A percentile compares a stretch with the other conserved stretches of the same genome.
Evolutionary conservation across 2,113 vertebrate genomes (phyloP).

Genomic region (Notarius lentiginosus): DNA sequence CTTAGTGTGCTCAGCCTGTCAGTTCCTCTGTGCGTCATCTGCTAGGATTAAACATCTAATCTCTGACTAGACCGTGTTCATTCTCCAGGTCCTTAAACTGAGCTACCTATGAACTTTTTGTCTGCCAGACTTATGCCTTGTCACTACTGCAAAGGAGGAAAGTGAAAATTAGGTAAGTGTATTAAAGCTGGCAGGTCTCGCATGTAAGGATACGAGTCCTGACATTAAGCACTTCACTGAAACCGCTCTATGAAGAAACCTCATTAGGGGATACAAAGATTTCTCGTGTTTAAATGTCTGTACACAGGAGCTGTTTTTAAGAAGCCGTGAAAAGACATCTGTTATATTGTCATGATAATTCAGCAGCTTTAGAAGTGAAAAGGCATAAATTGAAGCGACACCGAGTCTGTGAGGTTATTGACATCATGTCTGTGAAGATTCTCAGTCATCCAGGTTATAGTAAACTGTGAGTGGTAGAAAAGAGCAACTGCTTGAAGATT

Average conservation of each 20-base stretch:
- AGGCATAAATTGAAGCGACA: neutral
- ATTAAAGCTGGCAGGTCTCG: neutral
- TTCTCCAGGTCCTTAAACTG: neutral
- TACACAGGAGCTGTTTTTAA: neutral
- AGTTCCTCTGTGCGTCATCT: neutral
- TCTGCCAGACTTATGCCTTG: no score
- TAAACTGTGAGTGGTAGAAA: no score
- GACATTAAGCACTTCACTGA: neutral
- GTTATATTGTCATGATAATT: constrained; percentile 29
- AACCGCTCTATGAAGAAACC: neutral
- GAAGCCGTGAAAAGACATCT: neutral
- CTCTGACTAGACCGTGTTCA: constrained; percentile 14
- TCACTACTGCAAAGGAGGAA: neutral
- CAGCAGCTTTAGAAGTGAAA: neutral
- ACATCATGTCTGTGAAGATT: neutral
- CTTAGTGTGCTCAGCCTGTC: neutral
- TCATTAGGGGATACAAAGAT: neutral
- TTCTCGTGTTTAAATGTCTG: neutral
- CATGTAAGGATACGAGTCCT: neutral
- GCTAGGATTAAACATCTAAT: constrained; percentile 24
- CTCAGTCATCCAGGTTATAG: no score
- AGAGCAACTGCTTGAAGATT: no score
- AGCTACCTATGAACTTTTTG: neutral
- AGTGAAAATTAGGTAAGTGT: neutral
- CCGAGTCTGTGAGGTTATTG: neutral